phyloP scores from a whole-genome alignment of 2,888 invertebrate genomes.

The Ophion ellenae region DNA sequence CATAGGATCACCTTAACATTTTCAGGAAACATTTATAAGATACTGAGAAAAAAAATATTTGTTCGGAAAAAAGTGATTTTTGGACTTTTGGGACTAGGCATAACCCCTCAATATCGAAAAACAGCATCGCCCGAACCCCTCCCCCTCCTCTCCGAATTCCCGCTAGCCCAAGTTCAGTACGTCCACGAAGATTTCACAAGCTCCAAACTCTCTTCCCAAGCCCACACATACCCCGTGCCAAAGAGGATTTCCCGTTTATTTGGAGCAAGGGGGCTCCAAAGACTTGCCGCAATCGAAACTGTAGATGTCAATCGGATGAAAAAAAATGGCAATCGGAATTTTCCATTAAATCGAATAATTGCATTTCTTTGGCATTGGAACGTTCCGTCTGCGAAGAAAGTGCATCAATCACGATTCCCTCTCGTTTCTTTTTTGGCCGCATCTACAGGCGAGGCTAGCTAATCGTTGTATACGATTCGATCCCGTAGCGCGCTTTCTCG shows the following conservation, averaged over 20 bases:
- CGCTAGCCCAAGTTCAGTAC: no score
- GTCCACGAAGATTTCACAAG: no score
- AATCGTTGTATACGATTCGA: slow-evolving; percentile 13
- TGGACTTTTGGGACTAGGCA: no score
- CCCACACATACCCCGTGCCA: neutral
- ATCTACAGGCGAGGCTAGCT: neutral
- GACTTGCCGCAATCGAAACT: neutral
- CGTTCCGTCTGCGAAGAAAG: slow-evolving; percentile 14
- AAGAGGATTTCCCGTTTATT: neutral
- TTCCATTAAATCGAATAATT: slow-evolving; percentile 51
- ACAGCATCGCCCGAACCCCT: no score
- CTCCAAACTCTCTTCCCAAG: neutral
- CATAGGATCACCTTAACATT: no score
- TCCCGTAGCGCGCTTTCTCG: slow-evolving; percentile 10
- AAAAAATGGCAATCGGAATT: slow-evolving; percentile 29
- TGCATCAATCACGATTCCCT: slow-evolving; percentile 9
- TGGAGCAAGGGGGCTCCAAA: neutral
- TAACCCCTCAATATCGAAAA: no score
- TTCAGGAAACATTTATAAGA: no score
- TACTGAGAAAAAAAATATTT: no score
- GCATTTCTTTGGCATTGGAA: slow-evolving; percentile 27
- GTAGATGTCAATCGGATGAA: neutral
- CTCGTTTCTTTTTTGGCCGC: neutral
- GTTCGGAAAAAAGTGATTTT: no score
- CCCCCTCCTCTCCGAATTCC: no score